Percentiles rank a stretch among this genome's conserved stretches.
Conservation (phyloP, 64 coral and sea anemone species). For the Platygyra sinensis region DNA sequence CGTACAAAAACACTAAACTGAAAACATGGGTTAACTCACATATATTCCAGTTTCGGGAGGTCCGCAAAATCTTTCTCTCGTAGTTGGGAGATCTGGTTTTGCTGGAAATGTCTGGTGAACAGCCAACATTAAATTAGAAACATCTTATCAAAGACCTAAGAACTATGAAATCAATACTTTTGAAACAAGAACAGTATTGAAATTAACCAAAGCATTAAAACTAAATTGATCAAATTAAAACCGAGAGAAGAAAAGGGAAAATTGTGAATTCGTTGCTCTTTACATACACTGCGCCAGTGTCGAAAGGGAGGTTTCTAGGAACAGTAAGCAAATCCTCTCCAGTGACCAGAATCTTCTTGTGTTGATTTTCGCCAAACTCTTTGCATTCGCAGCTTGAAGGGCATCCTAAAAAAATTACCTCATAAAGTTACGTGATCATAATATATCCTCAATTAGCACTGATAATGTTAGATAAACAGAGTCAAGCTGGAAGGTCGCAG, state of each 20-base stretch:
- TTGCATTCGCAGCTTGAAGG: neutral
- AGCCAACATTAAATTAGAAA: neutral
- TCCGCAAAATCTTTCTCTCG: neutral
- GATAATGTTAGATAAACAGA: neutral
- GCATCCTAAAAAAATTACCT: neutral
- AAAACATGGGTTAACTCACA: neutral
- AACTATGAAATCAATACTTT: no score
- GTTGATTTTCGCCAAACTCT: neutral
- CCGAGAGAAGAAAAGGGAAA: no score
- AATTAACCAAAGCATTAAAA: no score
- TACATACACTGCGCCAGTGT: slow-evolving; percentile 3
- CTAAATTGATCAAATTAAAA: no score
- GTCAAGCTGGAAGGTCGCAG: neutral
- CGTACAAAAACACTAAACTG: no score
- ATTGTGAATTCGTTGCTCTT: neutral
- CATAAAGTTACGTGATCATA: neutral
- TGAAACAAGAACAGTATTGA: no score
- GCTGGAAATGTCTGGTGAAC: neutral
- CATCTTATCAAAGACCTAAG: no score
- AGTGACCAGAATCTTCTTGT: neutral
- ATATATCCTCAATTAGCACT: neutral
- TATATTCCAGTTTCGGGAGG: neutral
- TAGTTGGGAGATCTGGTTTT: slow-evolving; percentile 15
- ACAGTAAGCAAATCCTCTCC: neutral
- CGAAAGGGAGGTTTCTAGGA: neutral